These are phyloP conservation scores for Chelonoidis abingdonii DNA, from an alignment of 2,113 vertebrate genomes.

Conservation along the genomic window DNA sequence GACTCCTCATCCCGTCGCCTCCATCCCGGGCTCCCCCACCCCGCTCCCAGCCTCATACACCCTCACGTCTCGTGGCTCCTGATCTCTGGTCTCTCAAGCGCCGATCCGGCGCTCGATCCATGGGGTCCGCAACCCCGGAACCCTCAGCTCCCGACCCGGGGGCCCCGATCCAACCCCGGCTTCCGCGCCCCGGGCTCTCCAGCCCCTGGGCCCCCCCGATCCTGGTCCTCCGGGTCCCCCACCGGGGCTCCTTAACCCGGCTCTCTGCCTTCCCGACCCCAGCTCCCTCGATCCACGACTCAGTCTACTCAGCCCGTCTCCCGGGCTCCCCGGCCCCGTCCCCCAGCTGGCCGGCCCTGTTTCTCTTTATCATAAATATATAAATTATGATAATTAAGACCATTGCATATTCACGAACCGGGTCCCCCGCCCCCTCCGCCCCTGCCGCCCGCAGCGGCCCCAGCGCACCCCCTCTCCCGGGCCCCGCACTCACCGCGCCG, in stretches of 20 bases:
- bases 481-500: neutral
- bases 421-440: conserved; percentile 46
- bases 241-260: neutral
- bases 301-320: neutral
- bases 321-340: neutral
- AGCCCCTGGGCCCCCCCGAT: neutral
- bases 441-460: conserved; percentile 32
- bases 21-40: no score
- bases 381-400: conserved; percentile 99
- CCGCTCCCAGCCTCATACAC: no score
- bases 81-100: no score
- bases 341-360: conserved; percentile 14
- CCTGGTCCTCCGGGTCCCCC: neutral
- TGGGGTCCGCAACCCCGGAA: neutral
- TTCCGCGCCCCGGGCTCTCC: conserved; percentile 11
- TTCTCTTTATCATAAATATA: conserved; percentile 98
- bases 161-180: conserved; percentile 9
- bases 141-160: no score
- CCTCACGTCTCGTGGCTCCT: no score
- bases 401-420: conserved; percentile 94
- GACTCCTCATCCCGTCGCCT: no score
- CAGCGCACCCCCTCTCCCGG: neutral
- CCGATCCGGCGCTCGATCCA: no score
- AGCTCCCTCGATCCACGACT: neutral
- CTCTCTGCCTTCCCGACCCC: no score